Evolutionary conservation across 2,888 invertebrate species (phyloP).

Genomic region (Dromius quadrimaculatus): DNA sequence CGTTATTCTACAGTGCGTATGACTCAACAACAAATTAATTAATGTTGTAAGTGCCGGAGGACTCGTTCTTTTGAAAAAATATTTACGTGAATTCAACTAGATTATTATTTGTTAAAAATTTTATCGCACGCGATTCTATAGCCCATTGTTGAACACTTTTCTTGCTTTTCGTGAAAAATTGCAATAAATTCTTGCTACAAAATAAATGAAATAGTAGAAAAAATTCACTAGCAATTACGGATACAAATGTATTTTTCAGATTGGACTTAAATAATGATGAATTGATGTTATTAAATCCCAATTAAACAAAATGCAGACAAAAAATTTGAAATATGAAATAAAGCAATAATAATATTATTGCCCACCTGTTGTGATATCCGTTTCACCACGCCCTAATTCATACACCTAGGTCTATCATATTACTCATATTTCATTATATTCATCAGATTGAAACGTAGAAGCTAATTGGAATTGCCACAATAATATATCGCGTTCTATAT

Average conservation of each 20-base stretch:
- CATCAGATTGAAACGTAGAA: no score
- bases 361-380: conserved; percentile 28
- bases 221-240: not conserved
- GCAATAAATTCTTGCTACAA: conserved; percentile 1
- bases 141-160: not conserved
- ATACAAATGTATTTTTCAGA: no score
- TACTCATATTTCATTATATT: not conserved
- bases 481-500: no score
- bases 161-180: conserved; percentile 7
- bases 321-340: conserved; percentile 3
- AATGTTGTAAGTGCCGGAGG: not conserved
- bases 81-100: not conserved
- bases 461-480: no score
- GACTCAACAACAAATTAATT: conserved; percentile 30
- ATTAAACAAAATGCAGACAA: not conserved
- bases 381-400: conserved; percentile 34
- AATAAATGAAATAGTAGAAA: not conserved
- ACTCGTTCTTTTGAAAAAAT: not conserved
- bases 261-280: no score
- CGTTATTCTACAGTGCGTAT: conserved; percentile 16
- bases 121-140: conserved; percentile 10
- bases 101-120: no score
- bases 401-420: not conserved
- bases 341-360: conserved; percentile 10
- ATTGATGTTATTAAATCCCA: not conserved